Conservation (phyloP, 2,797 vertebrate species). For the Falco concolor region DNA sequence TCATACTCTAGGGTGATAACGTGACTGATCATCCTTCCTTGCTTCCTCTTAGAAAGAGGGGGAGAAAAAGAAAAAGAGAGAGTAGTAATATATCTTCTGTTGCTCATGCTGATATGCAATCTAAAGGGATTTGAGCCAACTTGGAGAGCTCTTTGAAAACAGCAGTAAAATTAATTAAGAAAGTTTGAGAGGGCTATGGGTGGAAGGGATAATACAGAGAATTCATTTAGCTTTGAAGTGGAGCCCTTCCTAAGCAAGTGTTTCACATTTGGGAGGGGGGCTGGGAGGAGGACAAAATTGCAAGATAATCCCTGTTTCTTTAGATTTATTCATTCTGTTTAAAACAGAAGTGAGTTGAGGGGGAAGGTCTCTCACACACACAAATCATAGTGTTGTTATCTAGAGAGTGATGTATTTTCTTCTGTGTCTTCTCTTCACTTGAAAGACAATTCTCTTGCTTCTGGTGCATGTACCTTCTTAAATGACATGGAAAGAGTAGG, state of each 20-base stretch:
- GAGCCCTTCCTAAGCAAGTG: conserved; percentile 7
- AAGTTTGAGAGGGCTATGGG: not conserved
- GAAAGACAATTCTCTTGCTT: not conserved
- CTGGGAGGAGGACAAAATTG: not conserved
- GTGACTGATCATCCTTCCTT: conserved; percentile 23
- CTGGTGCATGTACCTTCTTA: not conserved
- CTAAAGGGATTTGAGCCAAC: conserved; percentile 51
- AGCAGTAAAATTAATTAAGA: conserved; percentile 53
- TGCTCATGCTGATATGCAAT: not conserved
- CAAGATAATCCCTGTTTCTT: conserved; percentile 3
- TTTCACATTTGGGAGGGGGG: conserved; percentile 4
- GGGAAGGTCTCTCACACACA: not conserved
- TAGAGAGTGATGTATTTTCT: not conserved
- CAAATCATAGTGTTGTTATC: not conserved
- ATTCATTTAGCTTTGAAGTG: conserved; percentile 46
- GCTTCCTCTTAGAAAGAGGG: conserved; percentile 22
- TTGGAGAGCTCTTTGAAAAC: conserved; percentile 44
- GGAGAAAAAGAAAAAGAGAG: not conserved
- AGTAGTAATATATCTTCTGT: conserved; percentile 15
- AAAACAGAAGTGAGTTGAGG: not conserved
- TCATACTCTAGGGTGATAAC: not conserved
- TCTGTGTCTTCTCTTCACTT: not conserved
- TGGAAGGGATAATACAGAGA: conserved; percentile 11
- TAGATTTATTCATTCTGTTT: not conserved
- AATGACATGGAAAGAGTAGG: not conserved